Base-by-base conservation (phyloP, 2,797 vertebrate species). In the Acomys russatus region DNA sequence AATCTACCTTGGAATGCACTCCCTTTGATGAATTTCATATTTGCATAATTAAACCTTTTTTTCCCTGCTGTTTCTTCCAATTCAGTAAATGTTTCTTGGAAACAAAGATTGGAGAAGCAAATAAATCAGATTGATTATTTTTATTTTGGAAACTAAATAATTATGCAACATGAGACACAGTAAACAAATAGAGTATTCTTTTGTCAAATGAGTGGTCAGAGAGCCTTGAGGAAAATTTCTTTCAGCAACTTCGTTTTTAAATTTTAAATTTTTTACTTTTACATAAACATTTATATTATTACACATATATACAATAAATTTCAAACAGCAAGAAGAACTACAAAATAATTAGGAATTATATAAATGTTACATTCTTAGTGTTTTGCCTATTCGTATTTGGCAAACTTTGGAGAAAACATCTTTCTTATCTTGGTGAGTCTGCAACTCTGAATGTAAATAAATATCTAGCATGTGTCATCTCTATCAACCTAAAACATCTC, bases 11-110 rank as follows among this genome's bases (percentile, higher is more conserved):
- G 74, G 63, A 54, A 54, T 0, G 79, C 3, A 90, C 18, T 74
- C 91, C 44, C 44, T 96, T 63, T 95, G 71, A 93, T 90, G 35
- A 95, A 93, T 97, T 98, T 97, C 92, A 92, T 78, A 96, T 97
- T 98, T 97, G 38, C 56, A 94, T 98, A 94, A 97, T 98, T 97
- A 97, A 93, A 96, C 96, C 12, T 78, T 71, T 2, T 96, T 97
- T 97, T 44, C 95, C 56, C 74, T 80, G 38, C 49, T 97, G 28
- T 84, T 97, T 98, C 30, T 44, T 96, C 71, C 44, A 98, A 66
- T 93, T 90, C 66, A 74, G 70, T 82, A 80, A 97, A 92, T 86
- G 68, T 95, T 97, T 96, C 49, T 97, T 70, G 1, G n/a, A 93
- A 94, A 82, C 76, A 73, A 35, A 86, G 9, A 12, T 2, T 56